A percentile compares a stretch with the other conserved stretches of the same genome.
Evolutionary conservation across 2,888 invertebrate genomes (phyloP).

Genomic region (Parnassius apollo): DNA sequence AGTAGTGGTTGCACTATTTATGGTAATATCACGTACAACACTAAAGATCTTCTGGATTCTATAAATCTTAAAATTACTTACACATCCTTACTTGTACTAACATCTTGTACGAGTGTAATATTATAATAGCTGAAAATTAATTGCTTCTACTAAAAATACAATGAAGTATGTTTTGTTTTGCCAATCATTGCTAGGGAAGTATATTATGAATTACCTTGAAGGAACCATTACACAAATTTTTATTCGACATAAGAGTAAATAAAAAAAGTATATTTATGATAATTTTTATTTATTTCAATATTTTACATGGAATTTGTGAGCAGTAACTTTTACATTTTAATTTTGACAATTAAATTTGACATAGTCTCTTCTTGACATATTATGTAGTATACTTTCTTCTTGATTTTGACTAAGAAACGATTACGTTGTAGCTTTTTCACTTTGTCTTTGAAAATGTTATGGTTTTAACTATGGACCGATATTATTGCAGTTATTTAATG

Average conservation of each 20-base stretch:
- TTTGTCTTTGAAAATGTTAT: slow-evolving; percentile 22
- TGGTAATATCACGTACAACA: too few relatives aligned
- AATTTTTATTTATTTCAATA: slow-evolving; percentile 23
- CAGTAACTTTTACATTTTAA: slow-evolving; percentile 19
- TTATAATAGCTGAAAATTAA: too few relatives aligned
- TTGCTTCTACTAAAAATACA: too few relatives aligned
- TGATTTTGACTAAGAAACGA: slow-evolving; percentile 10
- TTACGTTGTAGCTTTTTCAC: slow-evolving; percentile 18
- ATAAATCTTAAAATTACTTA: too few relatives aligned
- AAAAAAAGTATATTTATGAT: slow-evolving; percentile 5
- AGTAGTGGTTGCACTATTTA: too few relatives aligned
- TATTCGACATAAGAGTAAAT: background rate
- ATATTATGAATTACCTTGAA: background rate
- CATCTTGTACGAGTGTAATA: too few relatives aligned
- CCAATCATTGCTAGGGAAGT: too few relatives aligned
- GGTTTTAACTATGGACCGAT: slow-evolving; percentile 29
- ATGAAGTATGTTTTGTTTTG: too few relatives aligned
- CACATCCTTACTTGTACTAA: too few relatives aligned
- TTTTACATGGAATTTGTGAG: slow-evolving; percentile 24
- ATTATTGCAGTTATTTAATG: slow-evolving; percentile 26
- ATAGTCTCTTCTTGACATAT: slow-evolving; percentile 8
- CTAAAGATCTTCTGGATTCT: too few relatives aligned
- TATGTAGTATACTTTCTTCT: slow-evolving; percentile 12
- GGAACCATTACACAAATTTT: background rate
- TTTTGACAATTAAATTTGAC: slow-evolving; percentile 22